Evolutionary conservation across 2,113 vertebrate genomes (phyloP), one percentile per base, ranked within the genome.

Genomic region (Murina feae): DNA sequence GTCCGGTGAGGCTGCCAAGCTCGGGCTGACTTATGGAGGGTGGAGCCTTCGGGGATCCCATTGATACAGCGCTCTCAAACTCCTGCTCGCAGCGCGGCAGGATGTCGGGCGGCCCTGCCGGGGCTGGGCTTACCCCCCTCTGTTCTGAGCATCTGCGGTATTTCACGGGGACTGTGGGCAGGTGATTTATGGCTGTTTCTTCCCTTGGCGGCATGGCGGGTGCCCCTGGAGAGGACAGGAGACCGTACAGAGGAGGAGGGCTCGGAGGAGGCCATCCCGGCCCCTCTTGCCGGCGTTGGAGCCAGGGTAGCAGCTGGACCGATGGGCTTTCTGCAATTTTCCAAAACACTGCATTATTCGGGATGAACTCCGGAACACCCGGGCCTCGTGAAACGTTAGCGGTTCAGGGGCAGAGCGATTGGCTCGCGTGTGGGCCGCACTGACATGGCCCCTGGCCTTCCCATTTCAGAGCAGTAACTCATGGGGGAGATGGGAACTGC

Each of bases 11-110:
- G 97, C 86, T 37, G 95, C 95, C 94, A 83, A 81, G 83, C 81
- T 69, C 25, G 21, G 91, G 74, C 69, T 97, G 95, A 98, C 97
- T 98, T 96, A 97, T 90, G 91, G 98, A 84, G 87, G 96, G 49
- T 5, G 92, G 96, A 76, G 94, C 90, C 96, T 91, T 69, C 2
- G 39, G 89, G 55, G 91, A 90, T 90, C 91, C 89, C 94, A 80
- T 42, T 86, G 94, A 94, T 91, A 47, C 53, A 60, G 91, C 35
- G 12, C 85, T 84, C 91, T 60, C 81, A 89, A 86, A 80, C 86
- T 90, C 94, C 95, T 74, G 97, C 94, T 94, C 12, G 10, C 30
- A 13, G 10, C 9, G 49, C 69, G 69, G 78, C 66, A 30, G 97
- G 96, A 82, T 87, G 85, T 85, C 66, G 14, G 95, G 85, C 71